Evolutionary conservation across 1,140 invertebrate genomes (phyloP).

Genomic region (Sycophaga agraensis): DNA sequence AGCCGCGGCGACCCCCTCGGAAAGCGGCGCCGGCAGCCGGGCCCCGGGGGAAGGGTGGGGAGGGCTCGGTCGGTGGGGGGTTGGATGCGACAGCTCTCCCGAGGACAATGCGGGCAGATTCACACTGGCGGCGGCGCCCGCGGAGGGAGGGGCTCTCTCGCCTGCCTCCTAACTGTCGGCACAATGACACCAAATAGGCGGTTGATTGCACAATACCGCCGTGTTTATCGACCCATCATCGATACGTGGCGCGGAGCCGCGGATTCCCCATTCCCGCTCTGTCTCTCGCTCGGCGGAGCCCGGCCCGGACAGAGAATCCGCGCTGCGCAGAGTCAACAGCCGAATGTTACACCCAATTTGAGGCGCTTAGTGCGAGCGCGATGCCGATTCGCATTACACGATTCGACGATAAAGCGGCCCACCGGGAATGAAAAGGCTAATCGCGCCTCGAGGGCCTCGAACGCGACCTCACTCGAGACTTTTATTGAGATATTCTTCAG

Average conservation of each 20-base stretch:
- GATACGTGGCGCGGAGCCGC: slow-evolving; percentile 35
- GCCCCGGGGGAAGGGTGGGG: neutral
- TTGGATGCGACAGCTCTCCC: no score
- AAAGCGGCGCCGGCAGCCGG: slow-evolving; percentile 7
- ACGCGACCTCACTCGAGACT: neutral
- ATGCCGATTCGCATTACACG: slow-evolving; percentile 44
- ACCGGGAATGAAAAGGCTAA: slow-evolving; percentile 24
- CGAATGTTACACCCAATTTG: slow-evolving; percentile 51
- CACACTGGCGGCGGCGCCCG: neutral
- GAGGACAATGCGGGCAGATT: neutral
- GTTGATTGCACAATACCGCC: slow-evolving; percentile 52
- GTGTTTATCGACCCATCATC: slow-evolving; percentile 53
- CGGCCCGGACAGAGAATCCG: no score
- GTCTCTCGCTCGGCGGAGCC: neutral
- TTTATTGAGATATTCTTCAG: slow-evolving; percentile 18
- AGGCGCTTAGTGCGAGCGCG: slow-evolving; percentile 39
- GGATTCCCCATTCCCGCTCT: neutral
- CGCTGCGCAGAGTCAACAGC: slow-evolving; percentile 41
- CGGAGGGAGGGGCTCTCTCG: slow-evolving; percentile 15
- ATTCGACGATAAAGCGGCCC: slow-evolving; percentile 10
- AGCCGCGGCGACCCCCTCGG: no score
- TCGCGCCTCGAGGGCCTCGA: neutral
- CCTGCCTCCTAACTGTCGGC: slow-evolving; percentile 39
- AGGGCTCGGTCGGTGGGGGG: no score
- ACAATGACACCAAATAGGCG: slow-evolving; percentile 54